A percentile compares a stretch with the other conserved stretches of the same genome.
phyloP scores from a whole-genome alignment of 2,113 vertebrate species.

The Pogona vitticeps region DNA sequence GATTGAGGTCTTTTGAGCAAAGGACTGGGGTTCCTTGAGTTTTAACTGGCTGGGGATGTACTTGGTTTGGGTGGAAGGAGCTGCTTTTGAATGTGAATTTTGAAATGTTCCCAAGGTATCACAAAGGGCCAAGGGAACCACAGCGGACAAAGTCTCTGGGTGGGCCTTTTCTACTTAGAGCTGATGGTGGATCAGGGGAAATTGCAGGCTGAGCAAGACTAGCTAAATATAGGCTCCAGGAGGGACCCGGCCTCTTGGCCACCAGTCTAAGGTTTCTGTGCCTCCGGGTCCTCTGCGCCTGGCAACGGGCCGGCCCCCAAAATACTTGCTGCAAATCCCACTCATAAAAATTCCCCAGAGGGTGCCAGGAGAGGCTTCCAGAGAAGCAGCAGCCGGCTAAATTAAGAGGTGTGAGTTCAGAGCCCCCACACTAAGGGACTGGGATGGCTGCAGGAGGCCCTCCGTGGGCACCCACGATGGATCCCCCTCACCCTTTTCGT shows the following conservation, averaged over 20 bases:
- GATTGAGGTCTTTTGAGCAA: no score
- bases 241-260: conserved; percentile 55
- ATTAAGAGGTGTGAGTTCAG: conserved; percentile 76
- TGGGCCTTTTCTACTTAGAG: not conserved
- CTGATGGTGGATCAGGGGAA: not conserved
- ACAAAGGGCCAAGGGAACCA: not conserved
- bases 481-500: not conserved
- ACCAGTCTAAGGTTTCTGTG: conserved; percentile 62
- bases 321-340: conserved; percentile 76
- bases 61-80: no score
- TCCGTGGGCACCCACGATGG: not conserved
- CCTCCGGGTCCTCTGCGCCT: conserved; percentile 65
- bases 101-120: not conserved
- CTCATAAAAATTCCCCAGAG: conserved; percentile 74
- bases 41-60: not conserved
- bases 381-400: conserved; percentile 74
- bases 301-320: conserved; percentile 65
- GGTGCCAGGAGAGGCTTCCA: conserved; percentile 80
- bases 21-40: not conserved
- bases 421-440: conserved; percentile 56
- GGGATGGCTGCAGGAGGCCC: conserved; percentile 52
- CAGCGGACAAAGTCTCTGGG: not conserved
- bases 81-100: no score
- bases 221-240: conserved; percentile 65
- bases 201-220: not conserved